Evolutionary conservation across 2,113 vertebrate species (phyloP), one percentile per base, ranked within the genome.

Genomic region (Pelecanoides urinatrix): DNA sequence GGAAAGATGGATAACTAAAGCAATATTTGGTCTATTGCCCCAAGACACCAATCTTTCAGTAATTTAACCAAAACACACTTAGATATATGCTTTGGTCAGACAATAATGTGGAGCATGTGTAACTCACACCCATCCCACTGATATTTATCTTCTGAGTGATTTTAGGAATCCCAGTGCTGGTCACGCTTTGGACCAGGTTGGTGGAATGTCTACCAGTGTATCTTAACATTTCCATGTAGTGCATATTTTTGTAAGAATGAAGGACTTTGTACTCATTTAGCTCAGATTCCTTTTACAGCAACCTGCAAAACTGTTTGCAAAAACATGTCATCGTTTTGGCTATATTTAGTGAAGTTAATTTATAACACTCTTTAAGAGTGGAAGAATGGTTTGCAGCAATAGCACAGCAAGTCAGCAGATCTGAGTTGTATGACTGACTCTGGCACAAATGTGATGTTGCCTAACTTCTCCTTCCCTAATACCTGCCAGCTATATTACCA

Each of bases 221-320:
- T 94, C 72, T 93, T 40, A 76, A 68, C 11, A 25, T 76, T 92
- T 92, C 86, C 68, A 76, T 25, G 42, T 34, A 73, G 29, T 70
- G 58, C 62, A n/a, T 90, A 22, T 70, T 96, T 97, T 66, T 85
- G 40, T 77, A 75, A 86, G 94, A 93, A 90, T 66, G 52, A 95
- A 92, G 81, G 77, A 81, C 86, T 95, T 83, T 61, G 77, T 83
- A 77, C 38, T 86, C 49, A 67, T 58, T 89, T 63, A 91, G 53
- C 75, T 87, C 71, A 85, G 66, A 66, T 80, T 88, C 77, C 79
- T 79, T 91, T 90, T 93, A 94, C 13, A 93, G 88, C 34, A 91
- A 84, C 53, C 70, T 84, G 62, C 53, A 79, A 95, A 93, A 88
- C 55, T 79, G 36, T 88, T 91, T 68, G 61, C 78, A 89, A 93